Conservation (phyloP, 2,113 vertebrate genomes). For the Macquaria australasica region DNA sequence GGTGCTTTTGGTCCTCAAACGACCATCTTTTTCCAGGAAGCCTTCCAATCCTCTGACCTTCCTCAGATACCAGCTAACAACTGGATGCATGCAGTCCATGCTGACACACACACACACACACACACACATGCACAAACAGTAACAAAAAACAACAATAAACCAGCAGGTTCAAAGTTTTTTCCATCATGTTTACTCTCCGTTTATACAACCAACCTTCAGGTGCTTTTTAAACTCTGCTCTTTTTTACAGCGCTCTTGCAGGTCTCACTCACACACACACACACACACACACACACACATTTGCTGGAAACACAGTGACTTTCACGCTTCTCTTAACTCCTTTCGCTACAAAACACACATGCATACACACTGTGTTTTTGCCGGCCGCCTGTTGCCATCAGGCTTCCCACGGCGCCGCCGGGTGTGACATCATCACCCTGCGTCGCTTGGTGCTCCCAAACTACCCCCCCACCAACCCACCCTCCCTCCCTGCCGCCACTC, state of each 20-base stretch:
- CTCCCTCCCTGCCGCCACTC: neutral
- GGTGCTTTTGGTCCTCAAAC: conserved; percentile 74
- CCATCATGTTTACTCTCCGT: conserved; percentile 72
- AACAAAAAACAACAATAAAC: conserved; percentile 69
- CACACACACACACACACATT: conserved; percentile 29
- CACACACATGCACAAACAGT: conserved; percentile 33
- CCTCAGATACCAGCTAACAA: conserved; percentile 75
- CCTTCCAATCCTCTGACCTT: conserved; percentile 76
- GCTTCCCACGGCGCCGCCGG: conserved; percentile 57
- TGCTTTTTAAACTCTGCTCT: conserved; percentile 78
- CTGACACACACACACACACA: conserved; percentile 13
- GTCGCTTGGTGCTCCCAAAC: conserved; percentile 69
- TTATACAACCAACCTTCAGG: conserved; percentile 82
- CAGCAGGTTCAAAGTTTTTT: conserved; percentile 75
- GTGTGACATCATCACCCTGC: conserved; percentile 68
- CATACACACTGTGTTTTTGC: conserved; percentile 78
- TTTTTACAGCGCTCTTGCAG: conserved; percentile 79
- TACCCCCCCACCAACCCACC: neutral
- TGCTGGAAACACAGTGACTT: conserved; percentile 57
- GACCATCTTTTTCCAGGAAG: conserved; percentile 72
- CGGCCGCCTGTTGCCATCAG: conserved; percentile 68
- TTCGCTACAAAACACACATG: conserved; percentile 39
- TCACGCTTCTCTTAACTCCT: conserved; percentile 24
- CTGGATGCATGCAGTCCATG: conserved; percentile 62
- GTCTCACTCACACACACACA: conserved; percentile 38